These are phyloP conservation scores for Paraescarpia echinospica DNA, from an alignment of 1,140 invertebrate species.

Conservation along the genomic window DNA sequence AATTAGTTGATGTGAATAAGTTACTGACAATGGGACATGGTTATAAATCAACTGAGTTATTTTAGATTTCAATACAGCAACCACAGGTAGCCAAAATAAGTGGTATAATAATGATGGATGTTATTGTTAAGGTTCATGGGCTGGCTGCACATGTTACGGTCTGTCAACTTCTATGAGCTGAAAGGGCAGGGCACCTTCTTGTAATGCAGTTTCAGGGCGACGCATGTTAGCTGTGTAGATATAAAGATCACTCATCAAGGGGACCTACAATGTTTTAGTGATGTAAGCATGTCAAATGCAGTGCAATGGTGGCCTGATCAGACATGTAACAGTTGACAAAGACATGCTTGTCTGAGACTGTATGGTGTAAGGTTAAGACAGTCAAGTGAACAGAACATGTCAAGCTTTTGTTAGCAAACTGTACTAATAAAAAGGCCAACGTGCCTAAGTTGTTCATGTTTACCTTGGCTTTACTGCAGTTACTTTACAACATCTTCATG, in stretches of 20 bases:
- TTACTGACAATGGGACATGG: not conserved
- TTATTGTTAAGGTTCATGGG: not conserved
- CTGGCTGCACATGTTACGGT: not conserved
- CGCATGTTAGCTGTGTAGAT: not conserved
- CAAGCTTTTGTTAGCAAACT: not conserved
- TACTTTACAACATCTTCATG: not conserved
- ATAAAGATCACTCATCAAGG: too few species aligned
- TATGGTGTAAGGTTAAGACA: not conserved
- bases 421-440: not conserved
- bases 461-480: not conserved
- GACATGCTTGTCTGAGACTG: not conserved
- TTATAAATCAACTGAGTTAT: not conserved
- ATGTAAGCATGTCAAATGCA: not conserved
- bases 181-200: not conserved
- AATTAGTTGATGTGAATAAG: not conserved
- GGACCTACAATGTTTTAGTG: too few species aligned
- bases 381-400: not conserved
- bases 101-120: too few species aligned
- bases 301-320: not conserved
- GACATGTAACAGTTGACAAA: not conserved
- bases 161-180: not conserved
- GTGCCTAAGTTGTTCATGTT: not conserved
- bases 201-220: not conserved
- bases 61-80: not conserved
- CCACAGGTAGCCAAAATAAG: too few species aligned